Base-by-base conservation (phyloP, 2,113 vertebrate genomes). In the Elgaria multicarinata region DNA sequence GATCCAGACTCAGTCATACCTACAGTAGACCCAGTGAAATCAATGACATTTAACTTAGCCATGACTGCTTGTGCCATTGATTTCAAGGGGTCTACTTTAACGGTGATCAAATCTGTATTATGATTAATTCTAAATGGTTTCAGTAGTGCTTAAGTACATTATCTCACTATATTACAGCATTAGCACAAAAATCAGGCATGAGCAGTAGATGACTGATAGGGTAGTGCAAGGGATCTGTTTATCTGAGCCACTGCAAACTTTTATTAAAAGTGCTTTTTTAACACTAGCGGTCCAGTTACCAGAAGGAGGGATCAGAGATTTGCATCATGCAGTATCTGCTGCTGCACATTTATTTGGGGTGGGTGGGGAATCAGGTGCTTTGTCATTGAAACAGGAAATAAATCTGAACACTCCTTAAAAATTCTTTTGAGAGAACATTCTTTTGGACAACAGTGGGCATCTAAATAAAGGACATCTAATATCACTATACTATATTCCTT, bases 271-370 rank as follows among this genome's bases (percentile, higher is more conserved):
- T 0, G 69, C 10, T 77, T 93, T 72, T 55, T 39, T 5, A 13
- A 62, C n/a, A 72, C 13, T 67, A 62, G 87, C 50, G 82, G 76
- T 5, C 69, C 58, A 87, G 33, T 58, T 67, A 53, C 0, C 50
- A 33, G 6, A 90, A 55, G 82, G 72, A 22, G 50, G 69, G 58
- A 55, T 88, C 86, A 83, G 42, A 79, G 39, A 91, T 78, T 83
- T 83, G 69, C 55, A 88, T 33, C 14, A 66, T 36, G 3, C 14
- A 67, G 31, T 79, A 79, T 53, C 64, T 58, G 36, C 14, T 4
- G 7, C 20, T 83, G 66, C 42, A 64, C 31, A 50, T 55, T 36
- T 58, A 69, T 64, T n/a, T n/a, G n/a, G n/a, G n/a, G n/a, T n/a
- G n/a, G 64, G 16, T 33, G 24, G 28, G 46, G 75, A 74, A 28